Evolutionary conservation across 2,888 invertebrate genomes (phyloP), one percentile per base, ranked within the genome.

Genomic region (Rotaria magnacalcarata): DNA sequence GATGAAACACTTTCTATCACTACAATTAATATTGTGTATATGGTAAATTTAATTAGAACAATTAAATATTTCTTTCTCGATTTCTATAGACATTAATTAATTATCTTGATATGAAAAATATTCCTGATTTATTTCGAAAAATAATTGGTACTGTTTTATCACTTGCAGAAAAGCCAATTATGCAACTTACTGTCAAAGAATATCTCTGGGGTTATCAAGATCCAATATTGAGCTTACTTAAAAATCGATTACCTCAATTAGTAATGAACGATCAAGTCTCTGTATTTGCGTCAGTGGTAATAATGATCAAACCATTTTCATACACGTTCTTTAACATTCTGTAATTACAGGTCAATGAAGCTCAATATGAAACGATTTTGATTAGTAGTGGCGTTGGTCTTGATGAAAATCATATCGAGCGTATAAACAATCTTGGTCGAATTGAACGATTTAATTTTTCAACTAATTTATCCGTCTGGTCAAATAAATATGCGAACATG

Each of bases 401-500:
- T 19, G 34, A 67, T 67, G 16, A 27, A 67, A 67, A 67, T 27
- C 67, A 34, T 67, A 16, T 7, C 19, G 47, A 80, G 11, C 43
- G 47, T 43, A 10, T 80, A 24, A 43, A 80, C 47, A 24, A 80
- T n/a, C 43, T 80, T 6, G 80, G 80, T 47, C 11, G 11, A 47
- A 80, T 80, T 47, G 80, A 80, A 80, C 21, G 80, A 0, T 80
- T 47, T 47, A 80, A 80, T 80, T 47, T 47, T n/a, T 11, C 19
- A 43, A 47, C 43, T 14, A 3, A 8, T n/a, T 24, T 80, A 80
- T 8, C 80, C 11, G 3, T 41, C 86, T 90, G 90, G 90, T 88
- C 88, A 3, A 88, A 89, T 50, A 52, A 87, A 67, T 89, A 88
- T 88, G 90, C 90, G 21, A 90, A 90, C 87, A 89, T 89, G 89